phyloP scores from a whole-genome alignment of 2,113 vertebrate species.

The Psammodynastes pulverulentus region DNA sequence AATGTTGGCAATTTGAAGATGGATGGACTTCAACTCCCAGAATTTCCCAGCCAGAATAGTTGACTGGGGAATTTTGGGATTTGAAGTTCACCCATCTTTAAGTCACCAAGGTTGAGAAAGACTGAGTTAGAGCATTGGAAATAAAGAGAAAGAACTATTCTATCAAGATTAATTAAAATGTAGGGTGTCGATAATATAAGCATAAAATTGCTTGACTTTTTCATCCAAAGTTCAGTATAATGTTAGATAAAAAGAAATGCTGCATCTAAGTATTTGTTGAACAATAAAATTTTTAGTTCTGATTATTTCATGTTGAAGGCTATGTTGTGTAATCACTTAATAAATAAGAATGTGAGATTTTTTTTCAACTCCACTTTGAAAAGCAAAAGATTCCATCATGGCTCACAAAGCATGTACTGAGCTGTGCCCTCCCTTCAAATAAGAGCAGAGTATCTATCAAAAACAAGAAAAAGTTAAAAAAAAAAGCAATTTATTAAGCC shows the following conservation, averaged over 20 bases:
- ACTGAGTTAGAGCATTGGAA: not conserved
- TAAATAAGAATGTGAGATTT: not conserved
- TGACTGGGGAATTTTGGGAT: not conserved
- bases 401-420: not conserved
- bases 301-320: not conserved
- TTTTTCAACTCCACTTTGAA: not conserved
- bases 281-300: not conserved
- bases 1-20: not conserved
- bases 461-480: not conserved
- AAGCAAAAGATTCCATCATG: not conserved
- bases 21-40: not conserved
- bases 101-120: not conserved
- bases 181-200: not conserved
- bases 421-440: not conserved
- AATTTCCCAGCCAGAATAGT: not conserved
- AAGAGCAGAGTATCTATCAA: not conserved
- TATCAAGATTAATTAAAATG: not conserved
- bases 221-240: not conserved
- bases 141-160: not conserved
- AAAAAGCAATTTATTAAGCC: slow-evolving; percentile 45
- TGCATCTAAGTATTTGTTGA: not conserved
- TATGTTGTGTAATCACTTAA: not conserved
- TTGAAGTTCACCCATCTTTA: not conserved
- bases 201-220: not conserved
- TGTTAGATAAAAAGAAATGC: not conserved